Conservation (phyloP, 2,113 vertebrate genomes). For the Cnemophilus loriae region DNA sequence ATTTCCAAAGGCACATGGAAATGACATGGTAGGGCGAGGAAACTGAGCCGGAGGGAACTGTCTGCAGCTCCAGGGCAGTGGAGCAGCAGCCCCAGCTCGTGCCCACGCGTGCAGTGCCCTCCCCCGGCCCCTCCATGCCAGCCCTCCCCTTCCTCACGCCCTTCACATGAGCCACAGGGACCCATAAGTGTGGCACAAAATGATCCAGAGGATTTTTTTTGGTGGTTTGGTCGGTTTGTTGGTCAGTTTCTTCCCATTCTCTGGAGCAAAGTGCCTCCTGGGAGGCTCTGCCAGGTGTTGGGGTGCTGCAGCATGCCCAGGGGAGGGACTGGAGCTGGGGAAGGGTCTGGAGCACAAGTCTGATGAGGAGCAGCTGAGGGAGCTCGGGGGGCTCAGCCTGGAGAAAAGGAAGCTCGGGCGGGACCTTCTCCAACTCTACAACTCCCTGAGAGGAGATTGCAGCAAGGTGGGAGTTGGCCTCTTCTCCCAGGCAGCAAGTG, state of each 20-base stretch:
- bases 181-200: background rate
- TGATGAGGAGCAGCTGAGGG: background rate
- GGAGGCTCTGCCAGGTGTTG: background rate
- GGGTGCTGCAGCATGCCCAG: background rate
- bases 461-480: background rate
- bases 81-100: background rate
- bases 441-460: background rate
- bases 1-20: background rate
- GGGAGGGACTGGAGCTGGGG: background rate
- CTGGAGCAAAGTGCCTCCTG: rapidly evolving
- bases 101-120: rapidly evolving
- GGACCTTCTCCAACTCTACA: background rate
- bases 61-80: background rate
- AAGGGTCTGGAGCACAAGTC: background rate
- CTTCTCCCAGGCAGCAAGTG: background rate
- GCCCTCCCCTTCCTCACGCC: background rate
- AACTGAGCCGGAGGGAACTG: rapidly evolving
- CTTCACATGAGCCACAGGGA: background rate
- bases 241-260: background rate
- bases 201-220: background rate
- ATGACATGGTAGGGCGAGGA: rapidly evolving
- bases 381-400: background rate
- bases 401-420: background rate
- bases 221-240: background rate
- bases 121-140: rapidly evolving